A percentile compares a stretch with the other conserved stretches of the same genome.
Evolutionary conservation across 2,888 invertebrate species (phyloP).

Genomic region (Graphium colonna): DNA sequence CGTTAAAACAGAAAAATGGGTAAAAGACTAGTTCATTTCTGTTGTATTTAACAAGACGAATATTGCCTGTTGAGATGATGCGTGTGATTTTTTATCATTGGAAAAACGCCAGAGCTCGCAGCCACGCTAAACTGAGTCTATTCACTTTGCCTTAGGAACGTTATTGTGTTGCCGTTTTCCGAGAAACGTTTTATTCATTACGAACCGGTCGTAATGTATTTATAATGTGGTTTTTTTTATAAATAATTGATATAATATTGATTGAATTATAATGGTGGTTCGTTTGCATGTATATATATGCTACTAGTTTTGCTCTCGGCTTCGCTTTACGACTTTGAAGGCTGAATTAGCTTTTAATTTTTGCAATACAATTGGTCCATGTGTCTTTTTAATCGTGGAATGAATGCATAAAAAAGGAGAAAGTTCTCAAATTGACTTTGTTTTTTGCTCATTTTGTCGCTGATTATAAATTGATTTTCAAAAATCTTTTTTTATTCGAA

Average conservation of each 20-base stretch:
- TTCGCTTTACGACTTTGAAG: no score
- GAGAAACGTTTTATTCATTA: not conserved
- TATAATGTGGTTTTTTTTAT: not conserved
- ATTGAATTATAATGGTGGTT: not conserved
- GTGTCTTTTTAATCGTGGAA: no score
- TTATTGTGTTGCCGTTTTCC: constrained; percentile 3
- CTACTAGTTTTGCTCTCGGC: no score
- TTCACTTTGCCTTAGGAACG: not conserved
- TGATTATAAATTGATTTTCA: no score
- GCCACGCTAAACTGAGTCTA: not conserved
- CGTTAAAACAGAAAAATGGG: no score
- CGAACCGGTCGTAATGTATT: not conserved
- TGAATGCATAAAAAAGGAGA: no score
- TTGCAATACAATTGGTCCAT: no score
- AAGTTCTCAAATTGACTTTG: no score
- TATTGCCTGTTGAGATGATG: not conserved
- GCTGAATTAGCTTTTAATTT: no score
- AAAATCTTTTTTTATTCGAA: no score
- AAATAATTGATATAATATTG: not conserved
- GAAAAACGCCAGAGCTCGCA: constrained; percentile 1
- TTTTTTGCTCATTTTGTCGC: no score
- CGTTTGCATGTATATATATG: not conserved
- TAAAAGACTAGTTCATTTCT: no score
- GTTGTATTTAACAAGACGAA: not conserved
- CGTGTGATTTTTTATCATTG: constrained; percentile 3